A percentile compares a stretch with the other conserved stretches of the same genome.
phyloP scores from a whole-genome alignment of 2,113 vertebrate genomes.

The Nansenia antarctica region DNA sequence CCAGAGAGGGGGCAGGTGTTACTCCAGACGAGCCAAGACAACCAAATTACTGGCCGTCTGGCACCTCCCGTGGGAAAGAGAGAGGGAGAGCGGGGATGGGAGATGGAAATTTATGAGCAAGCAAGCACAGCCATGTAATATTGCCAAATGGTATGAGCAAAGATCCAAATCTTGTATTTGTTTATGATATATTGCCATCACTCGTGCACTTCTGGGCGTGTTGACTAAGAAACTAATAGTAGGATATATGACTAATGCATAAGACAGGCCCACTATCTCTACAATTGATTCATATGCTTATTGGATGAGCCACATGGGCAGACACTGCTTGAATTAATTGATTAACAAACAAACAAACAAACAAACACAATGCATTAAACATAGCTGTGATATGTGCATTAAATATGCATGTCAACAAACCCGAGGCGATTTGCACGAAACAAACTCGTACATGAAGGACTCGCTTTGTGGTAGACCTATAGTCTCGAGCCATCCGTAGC shows the following conservation, averaged over 20 bases:
- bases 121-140: conserved; percentile 60
- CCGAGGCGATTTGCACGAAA: not conserved
- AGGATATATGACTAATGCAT: not conserved
- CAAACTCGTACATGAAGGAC: not conserved
- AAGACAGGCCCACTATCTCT: not conserved
- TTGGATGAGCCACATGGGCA: not conserved
- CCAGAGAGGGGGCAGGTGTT: conserved; percentile 98
- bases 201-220: conserved; percentile 24
- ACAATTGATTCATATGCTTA: not conserved
- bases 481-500: no score
- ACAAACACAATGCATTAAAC: not conserved
- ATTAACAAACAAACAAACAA: not conserved
- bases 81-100: conserved; percentile 30
- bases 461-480: no score
- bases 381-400: not conserved
- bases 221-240: not conserved
- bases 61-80: conserved; percentile 90
- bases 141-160: conserved; percentile 67
- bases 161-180: conserved; percentile 67
- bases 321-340: not conserved
- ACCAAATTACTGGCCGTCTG: conserved; percentile 99
- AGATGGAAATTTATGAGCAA: conserved; percentile 77
- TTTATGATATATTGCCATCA: conserved; percentile 45
- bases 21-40: conserved; percentile 99
- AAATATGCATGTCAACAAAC: not conserved